Evolutionary conservation across 1,140 invertebrate genomes (phyloP).

Genomic region (Micrasema minimum): DNA sequence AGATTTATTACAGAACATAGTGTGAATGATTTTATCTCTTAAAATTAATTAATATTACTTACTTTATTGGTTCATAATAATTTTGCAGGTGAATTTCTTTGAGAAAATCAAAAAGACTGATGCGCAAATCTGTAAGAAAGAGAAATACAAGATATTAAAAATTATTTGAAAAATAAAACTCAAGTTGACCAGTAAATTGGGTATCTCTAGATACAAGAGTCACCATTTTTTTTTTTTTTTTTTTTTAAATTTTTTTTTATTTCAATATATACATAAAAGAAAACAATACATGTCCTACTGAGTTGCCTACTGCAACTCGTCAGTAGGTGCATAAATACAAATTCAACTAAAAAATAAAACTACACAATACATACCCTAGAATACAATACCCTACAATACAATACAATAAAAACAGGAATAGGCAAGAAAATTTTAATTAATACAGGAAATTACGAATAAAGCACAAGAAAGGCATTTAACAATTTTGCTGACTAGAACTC

Average conservation of each 20-base stretch:
- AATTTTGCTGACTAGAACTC: no score
- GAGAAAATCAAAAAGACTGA: constrained; percentile 88
- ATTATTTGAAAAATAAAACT: no score
- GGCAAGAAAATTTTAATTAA: no score
- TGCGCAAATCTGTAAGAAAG: constrained; percentile 37
- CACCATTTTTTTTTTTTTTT: not conserved
- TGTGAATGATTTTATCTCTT: not conserved
- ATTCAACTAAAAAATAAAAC: not conserved
- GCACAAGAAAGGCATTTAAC: no score
- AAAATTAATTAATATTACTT: constrained; percentile 52
- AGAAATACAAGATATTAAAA: not conserved
- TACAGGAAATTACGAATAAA: no score
- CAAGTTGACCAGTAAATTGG: no score
- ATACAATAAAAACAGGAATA: no score
- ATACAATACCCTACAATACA: no score
- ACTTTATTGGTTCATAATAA: constrained; percentile 80
- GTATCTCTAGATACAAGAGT: not conserved
- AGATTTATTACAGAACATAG: not conserved
- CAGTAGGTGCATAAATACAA: no score
- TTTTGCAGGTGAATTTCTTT: constrained; percentile 91
- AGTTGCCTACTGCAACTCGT: no score
- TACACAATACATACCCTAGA: not conserved
- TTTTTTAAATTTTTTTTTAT: not conserved
- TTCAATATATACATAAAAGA: no score
- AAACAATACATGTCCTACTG: no score